Evolutionary conservation across 2,797 vertebrate genomes (phyloP).

Genomic region (Amazona finschi): DNA sequence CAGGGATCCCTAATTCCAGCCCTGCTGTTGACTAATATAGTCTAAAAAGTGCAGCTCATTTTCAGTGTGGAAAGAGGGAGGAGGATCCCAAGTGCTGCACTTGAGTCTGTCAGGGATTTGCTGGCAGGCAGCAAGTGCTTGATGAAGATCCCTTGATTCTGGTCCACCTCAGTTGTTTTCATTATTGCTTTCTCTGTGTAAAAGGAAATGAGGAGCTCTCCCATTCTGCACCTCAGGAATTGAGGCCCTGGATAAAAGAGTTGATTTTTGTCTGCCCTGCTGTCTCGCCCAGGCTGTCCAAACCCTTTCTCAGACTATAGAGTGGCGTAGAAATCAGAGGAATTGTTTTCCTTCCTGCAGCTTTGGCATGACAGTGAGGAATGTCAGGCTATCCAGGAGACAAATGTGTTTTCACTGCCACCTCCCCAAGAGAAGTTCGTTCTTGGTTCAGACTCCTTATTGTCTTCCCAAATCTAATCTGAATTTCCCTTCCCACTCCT

Average conservation of each 20-base stretch:
- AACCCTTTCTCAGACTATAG: not conserved
- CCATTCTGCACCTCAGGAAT: not conserved
- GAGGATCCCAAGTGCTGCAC: not conserved
- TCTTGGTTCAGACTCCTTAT: conserved; percentile 43
- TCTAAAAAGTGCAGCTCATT: not conserved
- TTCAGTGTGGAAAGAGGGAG: not conserved
- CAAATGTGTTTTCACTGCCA: conserved; percentile 10
- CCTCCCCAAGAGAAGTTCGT: not conserved
- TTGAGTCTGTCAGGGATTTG: not conserved
- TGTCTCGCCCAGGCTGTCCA: not conserved
- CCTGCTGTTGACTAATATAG: not conserved
- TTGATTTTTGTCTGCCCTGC: conserved; percentile 7
- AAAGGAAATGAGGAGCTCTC: not conserved
- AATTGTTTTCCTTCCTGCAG: not conserved
- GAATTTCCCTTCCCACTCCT: conserved; percentile 44
- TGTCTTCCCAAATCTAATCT: conserved; percentile 63
- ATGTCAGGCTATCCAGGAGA: conserved; percentile 1
- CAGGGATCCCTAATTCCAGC: not conserved
- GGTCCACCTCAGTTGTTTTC: not conserved
- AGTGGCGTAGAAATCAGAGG: not conserved
- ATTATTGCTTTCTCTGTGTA: not conserved
- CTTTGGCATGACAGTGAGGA: not conserved
- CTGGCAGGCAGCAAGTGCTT: not conserved
- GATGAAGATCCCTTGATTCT: not conserved
- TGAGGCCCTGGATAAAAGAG: not conserved